Conservation (phyloP, 2,888 invertebrate species). For the Melanostoma scalare region DNA sequence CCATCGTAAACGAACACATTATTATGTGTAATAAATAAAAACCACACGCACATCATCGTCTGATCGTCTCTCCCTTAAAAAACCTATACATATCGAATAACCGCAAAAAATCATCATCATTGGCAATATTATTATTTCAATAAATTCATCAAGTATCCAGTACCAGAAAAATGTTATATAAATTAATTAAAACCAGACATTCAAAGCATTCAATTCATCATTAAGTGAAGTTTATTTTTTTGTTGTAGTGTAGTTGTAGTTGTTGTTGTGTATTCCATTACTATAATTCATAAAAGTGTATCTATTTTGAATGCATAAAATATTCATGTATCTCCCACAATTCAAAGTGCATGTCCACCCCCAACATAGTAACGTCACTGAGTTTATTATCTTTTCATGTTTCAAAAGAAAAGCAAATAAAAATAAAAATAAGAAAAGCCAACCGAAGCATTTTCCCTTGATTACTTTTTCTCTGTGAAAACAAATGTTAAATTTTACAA, state of each 20-base stretch:
- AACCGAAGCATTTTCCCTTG: constrained; percentile 63
- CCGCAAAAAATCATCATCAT: constrained; percentile 36
- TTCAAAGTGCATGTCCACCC: constrained; percentile 14
- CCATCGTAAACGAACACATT: constrained; percentile 24
- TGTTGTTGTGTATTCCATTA: background rate
- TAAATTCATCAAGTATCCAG: constrained; percentile 24
- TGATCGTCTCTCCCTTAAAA: background rate
- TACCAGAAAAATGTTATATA: constrained; percentile 15
- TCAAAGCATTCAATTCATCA: constrained; percentile 28
- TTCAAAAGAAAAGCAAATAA: background rate
- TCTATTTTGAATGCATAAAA: constrained; percentile 6
- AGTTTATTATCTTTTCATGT: constrained; percentile 64
- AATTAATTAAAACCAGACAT: constrained; percentile 36
- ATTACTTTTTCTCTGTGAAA: constrained; percentile 59
- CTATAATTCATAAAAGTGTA: background rate
- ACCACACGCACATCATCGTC: constrained; percentile 22
- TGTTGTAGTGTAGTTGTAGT: background rate
- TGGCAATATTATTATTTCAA: constrained; percentile 44
- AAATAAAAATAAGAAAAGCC: constrained; percentile 34
- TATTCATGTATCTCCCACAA: constrained; percentile 15
- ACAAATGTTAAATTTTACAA: constrained; percentile 61
- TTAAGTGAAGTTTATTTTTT: constrained; percentile 12
- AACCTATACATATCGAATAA: constrained; percentile 16
- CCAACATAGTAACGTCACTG: constrained; percentile 53
- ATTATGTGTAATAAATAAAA: constrained; percentile 26